These are phyloP conservation scores for Sclerurus mexicanus DNA, from an alignment of 2,113 vertebrate species.

Conservation along the genomic window DNA sequence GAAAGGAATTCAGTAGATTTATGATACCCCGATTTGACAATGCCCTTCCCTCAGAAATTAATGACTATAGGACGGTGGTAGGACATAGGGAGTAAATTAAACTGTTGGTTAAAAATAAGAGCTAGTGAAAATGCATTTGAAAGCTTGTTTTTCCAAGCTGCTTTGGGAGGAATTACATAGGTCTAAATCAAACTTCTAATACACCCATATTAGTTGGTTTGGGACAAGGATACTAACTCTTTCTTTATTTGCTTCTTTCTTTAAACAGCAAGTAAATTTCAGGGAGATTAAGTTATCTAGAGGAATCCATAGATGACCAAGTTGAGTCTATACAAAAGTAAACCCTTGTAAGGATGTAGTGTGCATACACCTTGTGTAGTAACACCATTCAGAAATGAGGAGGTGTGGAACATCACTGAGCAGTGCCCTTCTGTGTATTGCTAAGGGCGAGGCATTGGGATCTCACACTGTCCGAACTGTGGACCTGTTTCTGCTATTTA, in stretches of 20 bases:
- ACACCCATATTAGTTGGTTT: background rate
- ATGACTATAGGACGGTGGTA: background rate
- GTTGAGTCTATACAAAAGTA: background rate
- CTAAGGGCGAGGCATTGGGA: background rate
- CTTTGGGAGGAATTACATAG: background rate
- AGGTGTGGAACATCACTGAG: background rate
- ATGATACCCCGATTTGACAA: slow-evolving; percentile 6
- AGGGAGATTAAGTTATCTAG: background rate
- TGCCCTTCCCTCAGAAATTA: background rate
- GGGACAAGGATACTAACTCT: background rate
- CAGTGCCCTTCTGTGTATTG: background rate
- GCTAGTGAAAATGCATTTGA: background rate
- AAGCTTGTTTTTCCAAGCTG: background rate
- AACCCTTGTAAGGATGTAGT: background rate
- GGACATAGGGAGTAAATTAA: background rate
- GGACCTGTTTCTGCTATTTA: background rate
- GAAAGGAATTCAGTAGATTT: slow-evolving; percentile 11
- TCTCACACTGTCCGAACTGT: background rate
- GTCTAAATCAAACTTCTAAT: background rate
- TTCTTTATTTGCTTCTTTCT: background rate
- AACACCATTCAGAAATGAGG: background rate
- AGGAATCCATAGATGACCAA: background rate
- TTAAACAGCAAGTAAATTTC: background rate
- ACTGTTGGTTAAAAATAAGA: background rate
- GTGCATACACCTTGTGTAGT: background rate